Evolutionary conservation across 2,888 invertebrate species (phyloP).

Genomic region (Falcaria lacertinaria): DNA sequence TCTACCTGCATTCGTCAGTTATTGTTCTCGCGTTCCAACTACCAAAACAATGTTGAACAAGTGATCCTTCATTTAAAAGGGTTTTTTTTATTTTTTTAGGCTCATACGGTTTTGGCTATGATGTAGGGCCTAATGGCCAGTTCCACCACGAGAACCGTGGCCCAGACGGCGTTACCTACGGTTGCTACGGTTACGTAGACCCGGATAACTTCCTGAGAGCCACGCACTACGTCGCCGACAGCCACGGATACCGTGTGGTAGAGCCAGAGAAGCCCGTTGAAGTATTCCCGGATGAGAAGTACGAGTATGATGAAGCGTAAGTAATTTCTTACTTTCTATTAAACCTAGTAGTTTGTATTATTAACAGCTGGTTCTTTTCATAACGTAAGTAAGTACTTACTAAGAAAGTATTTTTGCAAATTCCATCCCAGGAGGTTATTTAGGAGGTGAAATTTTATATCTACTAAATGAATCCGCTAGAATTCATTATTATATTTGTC

Average conservation of each 20-base stretch:
- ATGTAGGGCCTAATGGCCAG: slow-evolving; percentile 86
- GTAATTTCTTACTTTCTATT: slow-evolving; percentile 13
- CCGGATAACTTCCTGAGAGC: slow-evolving; percentile 82
- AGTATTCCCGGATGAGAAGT: slow-evolving; percentile 77
- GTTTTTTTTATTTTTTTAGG: slow-evolving; percentile 56
- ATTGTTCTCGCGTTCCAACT: no score
- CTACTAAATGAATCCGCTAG: no score
- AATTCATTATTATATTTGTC: no score
- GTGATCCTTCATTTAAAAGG: no score
- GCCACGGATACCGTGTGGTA: slow-evolving; percentile 87
- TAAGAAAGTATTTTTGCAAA: no score
- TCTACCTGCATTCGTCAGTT: no score
- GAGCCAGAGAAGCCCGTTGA: slow-evolving; percentile 84
- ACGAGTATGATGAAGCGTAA: slow-evolving; percentile 67
- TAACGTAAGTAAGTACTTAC: no score
- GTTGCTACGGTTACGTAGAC: slow-evolving; percentile 89
- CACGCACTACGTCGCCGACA: slow-evolving; percentile 88
- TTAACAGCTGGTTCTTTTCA: no score
- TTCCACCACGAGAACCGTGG: slow-evolving; percentile 89
- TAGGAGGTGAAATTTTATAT: no score
- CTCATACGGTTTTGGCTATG: slow-evolving; percentile 88
- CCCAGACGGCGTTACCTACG: slow-evolving; percentile 88
- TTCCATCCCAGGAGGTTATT: no score
- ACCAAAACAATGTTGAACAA: no score
- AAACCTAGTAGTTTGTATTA: no score